Evolutionary conservation across 2,888 invertebrate species (phyloP), one percentile per base, ranked within the genome.

Genomic region (Rhodophaea formosa): DNA sequence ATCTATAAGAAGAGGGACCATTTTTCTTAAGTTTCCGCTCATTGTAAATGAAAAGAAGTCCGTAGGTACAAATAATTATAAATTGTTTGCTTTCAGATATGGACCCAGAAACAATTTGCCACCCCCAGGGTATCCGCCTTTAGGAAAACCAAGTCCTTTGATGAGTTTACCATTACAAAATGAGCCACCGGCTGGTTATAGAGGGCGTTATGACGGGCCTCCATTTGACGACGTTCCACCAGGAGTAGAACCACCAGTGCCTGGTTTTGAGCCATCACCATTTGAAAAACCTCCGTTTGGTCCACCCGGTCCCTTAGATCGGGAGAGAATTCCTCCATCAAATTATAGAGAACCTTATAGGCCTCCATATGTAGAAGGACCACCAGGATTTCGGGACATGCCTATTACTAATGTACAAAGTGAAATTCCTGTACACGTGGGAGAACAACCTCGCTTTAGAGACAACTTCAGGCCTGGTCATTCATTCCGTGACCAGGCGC

Each of bases 241-340:
- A 8, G 93, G 93, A 12, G 93, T 94, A 1, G 93, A 94, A 71
- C 93, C 94, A 7, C 92, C 93, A 0, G 92, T 93, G 16, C 93
- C 93, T 43, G 94, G 94, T 23, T 92, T 93, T 72, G 94, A 94
- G 72, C 90, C 91, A 23, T 88, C 92, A 0, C 91, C 92, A 10
- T 92, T 92, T 69, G 92, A 92, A 67, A 91, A 91, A 67, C 86
- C 86, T n/a, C 60, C 79, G 8, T 88, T 88, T 65, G 85, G 81
- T 17, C 82, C 85, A 52, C 75, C 84, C 7, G 82, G 82, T 14
- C 61, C 77, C 14, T 68, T 84, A 51, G 89, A 90, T 52, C 83
- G 88, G 8, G 89, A 91, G 42, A 80, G 90, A 61, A 66, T 86
- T 45, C 85, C 83, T 35, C 82, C 85, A 54, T 65, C 81, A 14